These are phyloP conservation scores for Oriolus oriolus DNA, from an alignment of 2,113 vertebrate genomes.

Conservation along the genomic window DNA sequence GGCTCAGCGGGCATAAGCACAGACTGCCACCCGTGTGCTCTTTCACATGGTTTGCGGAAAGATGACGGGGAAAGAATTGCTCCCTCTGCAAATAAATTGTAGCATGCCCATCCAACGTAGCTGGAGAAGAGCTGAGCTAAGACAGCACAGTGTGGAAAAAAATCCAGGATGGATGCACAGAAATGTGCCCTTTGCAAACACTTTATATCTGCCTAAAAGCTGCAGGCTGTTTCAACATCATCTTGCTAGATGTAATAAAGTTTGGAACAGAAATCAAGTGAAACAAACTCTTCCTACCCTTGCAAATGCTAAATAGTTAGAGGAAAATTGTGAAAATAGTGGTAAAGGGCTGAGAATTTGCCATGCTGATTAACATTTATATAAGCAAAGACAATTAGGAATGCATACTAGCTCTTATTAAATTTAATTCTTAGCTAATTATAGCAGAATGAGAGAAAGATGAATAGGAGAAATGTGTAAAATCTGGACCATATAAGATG, in stretches of 20 bases:
- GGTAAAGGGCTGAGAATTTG: background rate
- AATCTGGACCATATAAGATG: background rate
- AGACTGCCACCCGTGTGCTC: background rate
- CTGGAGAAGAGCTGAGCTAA: background rate
- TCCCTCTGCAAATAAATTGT: conserved; percentile 22
- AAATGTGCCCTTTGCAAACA: background rate
- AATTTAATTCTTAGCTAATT: background rate
- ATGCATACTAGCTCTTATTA: background rate
- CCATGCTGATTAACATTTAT: background rate
- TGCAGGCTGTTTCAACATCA: background rate
- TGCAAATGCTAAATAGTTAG: background rate
- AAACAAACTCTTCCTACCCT: background rate
- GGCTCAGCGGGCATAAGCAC: background rate
- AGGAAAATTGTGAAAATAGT: background rate
- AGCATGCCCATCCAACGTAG: background rate
- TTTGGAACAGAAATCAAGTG: background rate
- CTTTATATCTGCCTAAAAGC: background rate
- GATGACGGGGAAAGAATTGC: background rate
- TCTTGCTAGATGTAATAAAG: background rate
- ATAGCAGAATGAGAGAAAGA: background rate
- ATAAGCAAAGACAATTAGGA: background rate
- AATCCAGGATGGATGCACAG: background rate
- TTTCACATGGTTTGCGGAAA: background rate
- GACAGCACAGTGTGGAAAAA: background rate
- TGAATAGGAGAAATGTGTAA: background rate